Evolutionary conservation across 2,113 vertebrate genomes (phyloP), one percentile per base, ranked within the genome.

Genomic region (Dolichallabes microphthalmus): DNA sequence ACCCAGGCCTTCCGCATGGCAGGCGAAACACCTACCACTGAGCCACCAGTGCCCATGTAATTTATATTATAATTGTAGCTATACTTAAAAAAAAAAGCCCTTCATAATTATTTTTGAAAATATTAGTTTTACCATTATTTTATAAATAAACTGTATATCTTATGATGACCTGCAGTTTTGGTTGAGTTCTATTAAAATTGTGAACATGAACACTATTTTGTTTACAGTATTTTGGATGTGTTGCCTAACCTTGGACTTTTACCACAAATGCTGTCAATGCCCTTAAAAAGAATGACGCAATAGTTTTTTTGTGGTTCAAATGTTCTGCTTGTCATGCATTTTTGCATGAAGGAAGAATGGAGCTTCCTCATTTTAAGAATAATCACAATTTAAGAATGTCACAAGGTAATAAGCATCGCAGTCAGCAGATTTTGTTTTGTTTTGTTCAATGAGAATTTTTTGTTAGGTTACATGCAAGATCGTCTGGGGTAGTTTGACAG

Each of bases 171-270:
- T 15, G 30, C 15, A 30, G 61, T 12, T 81, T 66, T 80, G 12
- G 32, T 7, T 76, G 52, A 45, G 39, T 66, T 69, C 22, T 69
- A 69, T 82, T 17, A 32, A 17, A 27, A 20, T 53, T 68, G 14
- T 30, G 5, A 82, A 11, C 2, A 39, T 11, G 50, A 35, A 53
- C n/a, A 63, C 52, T 64, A 58, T 60, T 77, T 57, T 45, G 45
- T 45, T 55, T 19, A 12, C 85, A 88, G 86, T 80, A 82, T 75
- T 88, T 83, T 88, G 81, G 82, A 84, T 86, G 58, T 63, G 78
- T 17, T 52, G 73, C 73, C 60, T 75, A 88, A 89, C 89, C 89
- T 92, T 94, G 91, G 89, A 92, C 90, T 92, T 92, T 83, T 88
- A 91, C 87, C 82, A 11, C 90, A 90, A 92, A 91, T 89, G 84